These are phyloP conservation scores for Perithous albicinctus DNA, from an alignment of 2,888 invertebrate genomes.

Conservation along the genomic window DNA sequence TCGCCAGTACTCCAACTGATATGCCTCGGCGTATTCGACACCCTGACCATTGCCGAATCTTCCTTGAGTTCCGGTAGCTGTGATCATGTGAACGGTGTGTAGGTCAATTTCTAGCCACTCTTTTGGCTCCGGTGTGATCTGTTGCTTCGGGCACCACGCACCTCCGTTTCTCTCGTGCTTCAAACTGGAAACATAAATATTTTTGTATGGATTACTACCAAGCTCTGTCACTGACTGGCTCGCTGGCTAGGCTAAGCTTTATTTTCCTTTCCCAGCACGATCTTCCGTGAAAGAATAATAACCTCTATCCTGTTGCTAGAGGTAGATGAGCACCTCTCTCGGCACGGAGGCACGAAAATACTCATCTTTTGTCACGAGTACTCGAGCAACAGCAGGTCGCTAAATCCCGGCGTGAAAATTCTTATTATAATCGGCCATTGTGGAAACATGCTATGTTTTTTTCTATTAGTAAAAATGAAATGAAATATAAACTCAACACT, in stretches of 20 bases:
- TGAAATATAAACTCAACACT: no score
- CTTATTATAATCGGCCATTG: constrained; percentile 21
- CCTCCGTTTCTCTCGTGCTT: constrained; percentile 93
- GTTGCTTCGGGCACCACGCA: constrained; percentile 96
- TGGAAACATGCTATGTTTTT: background rate
- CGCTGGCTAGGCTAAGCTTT: constrained; percentile 42
- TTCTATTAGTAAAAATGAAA: no score
- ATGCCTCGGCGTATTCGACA: constrained; percentile 93
- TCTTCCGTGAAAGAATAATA: constrained; percentile 64
- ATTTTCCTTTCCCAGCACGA: constrained; percentile 64
- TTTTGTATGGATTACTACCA: constrained; percentile 38
- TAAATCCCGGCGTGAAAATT: constrained; percentile 43
- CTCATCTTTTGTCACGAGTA: constrained; percentile 23
- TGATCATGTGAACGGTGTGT: constrained; percentile 92
- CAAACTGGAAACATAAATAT: constrained; percentile 87
- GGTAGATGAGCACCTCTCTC: constrained; percentile 54
- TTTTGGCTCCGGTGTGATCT: constrained; percentile 91
- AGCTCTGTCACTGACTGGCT: background rate
- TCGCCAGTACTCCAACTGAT: constrained; percentile 94
- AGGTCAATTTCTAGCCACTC: constrained; percentile 94
- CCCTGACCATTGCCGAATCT: constrained; percentile 97
- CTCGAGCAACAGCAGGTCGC: constrained; percentile 4
- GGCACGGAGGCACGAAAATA: constrained; percentile 44
- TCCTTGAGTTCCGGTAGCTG: constrained; percentile 93
- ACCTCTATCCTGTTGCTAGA: constrained; percentile 25